Evolutionary conservation across 1,140 invertebrate species (phyloP).

Genomic region (Nixonia krombeini): DNA sequence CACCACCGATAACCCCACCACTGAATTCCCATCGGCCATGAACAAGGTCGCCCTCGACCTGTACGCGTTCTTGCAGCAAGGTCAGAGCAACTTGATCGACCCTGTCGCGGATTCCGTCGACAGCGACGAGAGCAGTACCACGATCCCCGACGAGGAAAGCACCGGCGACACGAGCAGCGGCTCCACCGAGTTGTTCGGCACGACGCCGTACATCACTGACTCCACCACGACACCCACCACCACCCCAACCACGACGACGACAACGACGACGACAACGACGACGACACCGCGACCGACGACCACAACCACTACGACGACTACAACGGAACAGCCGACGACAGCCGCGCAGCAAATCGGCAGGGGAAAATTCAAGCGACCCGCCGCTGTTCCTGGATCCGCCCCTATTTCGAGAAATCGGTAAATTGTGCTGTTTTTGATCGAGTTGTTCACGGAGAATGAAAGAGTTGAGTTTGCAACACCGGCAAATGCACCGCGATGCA

Average conservation of each 20-base stretch:
- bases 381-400: constrained; percentile 49
- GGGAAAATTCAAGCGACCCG: constrained; percentile 66
- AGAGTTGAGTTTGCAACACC: too few species aligned
- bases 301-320: constrained; percentile 74
- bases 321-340: constrained; percentile 49
- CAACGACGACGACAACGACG: constrained; percentile 70
- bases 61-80: constrained; percentile 80
- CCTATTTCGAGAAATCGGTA: constrained; percentile 60
- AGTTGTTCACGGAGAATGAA: too few species aligned
- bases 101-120: constrained; percentile 53
- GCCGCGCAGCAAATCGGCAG: constrained; percentile 42
- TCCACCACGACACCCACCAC: constrained; percentile 69
- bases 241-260: constrained; percentile 68
- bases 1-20: constrained; percentile 76
- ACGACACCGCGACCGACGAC: constrained; percentile 74
- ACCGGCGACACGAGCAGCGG: constrained; percentile 75
- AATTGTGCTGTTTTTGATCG: too few species aligned
- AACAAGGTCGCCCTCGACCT: constrained; percentile 86
- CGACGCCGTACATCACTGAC: constrained; percentile 68
- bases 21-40: constrained; percentile 75
- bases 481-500: too few species aligned
- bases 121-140: constrained; percentile 59
- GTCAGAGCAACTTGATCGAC: constrained; percentile 80
- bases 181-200: constrained; percentile 71
- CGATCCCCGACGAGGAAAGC: constrained; percentile 67